These are phyloP conservation scores for Thomomys bottae DNA, from an alignment of 2,113 vertebrate genomes.

Conservation along the genomic window DNA sequence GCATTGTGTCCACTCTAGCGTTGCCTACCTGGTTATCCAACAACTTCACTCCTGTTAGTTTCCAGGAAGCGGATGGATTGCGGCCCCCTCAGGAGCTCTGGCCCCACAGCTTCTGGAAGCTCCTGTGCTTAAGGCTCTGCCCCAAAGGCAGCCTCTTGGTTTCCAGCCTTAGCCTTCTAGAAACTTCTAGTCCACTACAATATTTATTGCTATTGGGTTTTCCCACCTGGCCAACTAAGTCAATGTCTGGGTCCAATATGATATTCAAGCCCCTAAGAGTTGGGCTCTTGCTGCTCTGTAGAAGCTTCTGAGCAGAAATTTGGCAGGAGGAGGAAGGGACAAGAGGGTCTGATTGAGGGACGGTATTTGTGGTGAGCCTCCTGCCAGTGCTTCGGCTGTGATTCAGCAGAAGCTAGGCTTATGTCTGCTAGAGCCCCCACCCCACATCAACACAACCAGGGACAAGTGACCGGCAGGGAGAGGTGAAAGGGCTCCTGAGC, in stretches of 20 bases:
- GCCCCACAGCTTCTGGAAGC: neutral
- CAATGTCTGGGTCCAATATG: neutral
- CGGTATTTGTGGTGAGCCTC: neutral
- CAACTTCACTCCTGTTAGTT: neutral
- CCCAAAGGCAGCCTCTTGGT: neutral
- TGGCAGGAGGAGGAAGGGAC: neutral
- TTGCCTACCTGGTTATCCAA: neutral
- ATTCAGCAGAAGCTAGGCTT: neutral
- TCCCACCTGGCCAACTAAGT: neutral
- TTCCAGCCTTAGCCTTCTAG: neutral
- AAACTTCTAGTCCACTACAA: neutral
- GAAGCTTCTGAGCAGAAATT: neutral
- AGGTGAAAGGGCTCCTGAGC: neutral
- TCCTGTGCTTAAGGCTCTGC: neutral
- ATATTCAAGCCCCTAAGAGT: neutral
- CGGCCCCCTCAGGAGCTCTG: neutral
- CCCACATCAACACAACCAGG: neutral
- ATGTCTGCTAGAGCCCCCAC: no score
- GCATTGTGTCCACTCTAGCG: neutral
- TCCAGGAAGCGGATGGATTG: neutral
- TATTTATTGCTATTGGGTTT: neutral
- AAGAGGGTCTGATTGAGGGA: neutral
- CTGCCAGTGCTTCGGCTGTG: neutral
- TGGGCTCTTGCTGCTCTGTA: neutral
- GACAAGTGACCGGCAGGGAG: neutral